Evolutionary conservation across 2,797 vertebrate genomes (phyloP), one percentile per base, ranked within the genome.

Genomic region (Rachycentron canadum): DNA sequence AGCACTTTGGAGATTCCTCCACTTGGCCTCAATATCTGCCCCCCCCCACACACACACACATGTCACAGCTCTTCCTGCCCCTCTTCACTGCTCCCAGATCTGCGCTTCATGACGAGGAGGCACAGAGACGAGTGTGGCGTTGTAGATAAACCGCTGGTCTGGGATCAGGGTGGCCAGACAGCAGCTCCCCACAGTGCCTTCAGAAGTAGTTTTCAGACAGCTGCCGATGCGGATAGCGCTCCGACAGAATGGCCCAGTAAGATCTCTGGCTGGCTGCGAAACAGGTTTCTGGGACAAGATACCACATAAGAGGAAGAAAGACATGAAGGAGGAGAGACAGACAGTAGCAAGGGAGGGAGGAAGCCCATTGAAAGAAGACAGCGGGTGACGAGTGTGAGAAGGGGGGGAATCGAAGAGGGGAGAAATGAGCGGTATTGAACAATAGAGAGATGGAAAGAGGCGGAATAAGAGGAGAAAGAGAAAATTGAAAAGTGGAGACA

Each of bases 121-220:
- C 25, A 0, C 60, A 47, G 78, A 76, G 68, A 61, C 16, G 30
- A 79, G 83, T 89, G 86, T 81, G 87, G 65, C 0, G 19, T 49
- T 81, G 86, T 28, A 92, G 91, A 92, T 92, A 92, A 92, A 87
- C 59, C 55, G 50, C 86, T 62, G 89, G 77, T 83, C 80, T 81
- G 79, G 86, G 89, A 88, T 87, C 89, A 49, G 87, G 67, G 68
- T 14, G 55, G 75, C 69, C 69, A 78, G 81, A 63, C 83, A 9
- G 58, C 2, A 5, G 64, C 78, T 88, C 89, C 87, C 84, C 17
- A 3, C 77, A 70, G 84, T 4, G 71, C 50, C 78, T 43, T 89
- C 72, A 86, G 76, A 88, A 87, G 85, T 83, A 36, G 76, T 82
- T 89, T 85, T 65, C 69, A 47, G 76, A 82, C 90, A 83, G 85